Evolutionary conservation across 2,113 vertebrate genomes (phyloP).

Genomic region (Anhinga rufa): DNA sequence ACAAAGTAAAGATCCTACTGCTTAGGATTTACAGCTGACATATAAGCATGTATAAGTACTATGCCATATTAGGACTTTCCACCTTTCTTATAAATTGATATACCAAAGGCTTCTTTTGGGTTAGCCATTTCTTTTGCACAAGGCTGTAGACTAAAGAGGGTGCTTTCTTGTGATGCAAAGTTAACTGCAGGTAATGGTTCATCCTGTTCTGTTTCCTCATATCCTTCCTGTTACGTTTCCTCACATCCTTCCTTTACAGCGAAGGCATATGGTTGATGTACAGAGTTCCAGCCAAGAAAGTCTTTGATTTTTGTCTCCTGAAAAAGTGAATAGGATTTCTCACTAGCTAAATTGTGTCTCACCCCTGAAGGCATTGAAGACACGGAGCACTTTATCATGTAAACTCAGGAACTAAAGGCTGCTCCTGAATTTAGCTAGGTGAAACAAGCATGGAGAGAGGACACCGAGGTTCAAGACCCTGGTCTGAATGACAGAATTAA

Average conservation of each 20-base stretch:
- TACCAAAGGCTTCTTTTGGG: neutral
- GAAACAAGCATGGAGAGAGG: neutral
- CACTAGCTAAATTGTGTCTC: neutral
- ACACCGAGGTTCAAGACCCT: neutral
- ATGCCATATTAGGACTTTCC: neutral
- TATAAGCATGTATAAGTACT: neutral
- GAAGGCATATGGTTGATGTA: neutral
- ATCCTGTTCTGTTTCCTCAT: neutral
- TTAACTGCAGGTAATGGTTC: neutral
- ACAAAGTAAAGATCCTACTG: neutral
- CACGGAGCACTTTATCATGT: too few species aligned
- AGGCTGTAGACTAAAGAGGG: neutral
- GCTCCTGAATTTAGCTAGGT: neutral
- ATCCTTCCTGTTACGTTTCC: neutral
- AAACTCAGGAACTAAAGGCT: neutral
- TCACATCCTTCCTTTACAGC: neutral
- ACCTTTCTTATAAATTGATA: neutral
- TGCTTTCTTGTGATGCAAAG: neutral
- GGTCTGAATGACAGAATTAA: neutral
- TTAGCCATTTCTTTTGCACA: neutral
- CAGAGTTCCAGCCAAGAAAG: neutral
- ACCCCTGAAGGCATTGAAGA: neutral
- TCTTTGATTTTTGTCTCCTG: neutral
- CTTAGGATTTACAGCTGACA: neutral
- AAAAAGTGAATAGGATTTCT: neutral